Evolutionary conservation across 1,140 invertebrate species (phyloP).

Genomic region (Aphis gossypii): DNA sequence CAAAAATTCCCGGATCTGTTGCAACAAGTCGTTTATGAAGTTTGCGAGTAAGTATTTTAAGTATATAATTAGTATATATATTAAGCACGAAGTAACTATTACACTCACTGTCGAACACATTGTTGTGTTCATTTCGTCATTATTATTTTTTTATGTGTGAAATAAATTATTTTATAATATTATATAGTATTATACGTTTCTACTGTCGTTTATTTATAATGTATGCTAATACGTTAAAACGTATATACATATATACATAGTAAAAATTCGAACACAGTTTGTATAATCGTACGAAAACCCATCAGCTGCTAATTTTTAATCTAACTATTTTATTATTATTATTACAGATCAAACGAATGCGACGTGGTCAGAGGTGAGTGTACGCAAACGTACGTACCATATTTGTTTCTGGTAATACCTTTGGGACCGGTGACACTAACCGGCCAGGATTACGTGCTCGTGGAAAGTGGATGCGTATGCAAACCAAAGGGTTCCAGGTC

Average conservation of each 20-base stretch:
- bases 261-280: neutral
- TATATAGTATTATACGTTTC: neutral
- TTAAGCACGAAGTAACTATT: too few relatives aligned
- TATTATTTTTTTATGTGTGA: neutral
- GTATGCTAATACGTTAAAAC: too few relatives aligned
- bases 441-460: slow-evolving; percentile 89
- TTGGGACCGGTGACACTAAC: slow-evolving; percentile 88
- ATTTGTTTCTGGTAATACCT: slow-evolving; percentile 88
- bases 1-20: slow-evolving; percentile 93
- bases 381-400: slow-evolving; percentile 90
- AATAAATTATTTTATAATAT: too few relatives aligned
- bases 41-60: slow-evolving; percentile 71
- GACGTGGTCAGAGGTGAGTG: slow-evolving; percentile 87
- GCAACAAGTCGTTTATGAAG: slow-evolving; percentile 92
- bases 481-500: slow-evolving; percentile 76
- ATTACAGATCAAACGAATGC: slow-evolving; percentile 82
- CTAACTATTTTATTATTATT: slow-evolving; percentile 24
- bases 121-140: neutral
- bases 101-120: neutral
- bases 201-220: neutral
- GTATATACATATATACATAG: neutral
- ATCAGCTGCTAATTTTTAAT: too few relatives aligned
- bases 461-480: slow-evolving; percentile 91
- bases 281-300: too few relatives aligned
- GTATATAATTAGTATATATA: too few relatives aligned